Base-by-base conservation (phyloP, 2,888 invertebrate species). In the Protophormia terraenovae region DNA sequence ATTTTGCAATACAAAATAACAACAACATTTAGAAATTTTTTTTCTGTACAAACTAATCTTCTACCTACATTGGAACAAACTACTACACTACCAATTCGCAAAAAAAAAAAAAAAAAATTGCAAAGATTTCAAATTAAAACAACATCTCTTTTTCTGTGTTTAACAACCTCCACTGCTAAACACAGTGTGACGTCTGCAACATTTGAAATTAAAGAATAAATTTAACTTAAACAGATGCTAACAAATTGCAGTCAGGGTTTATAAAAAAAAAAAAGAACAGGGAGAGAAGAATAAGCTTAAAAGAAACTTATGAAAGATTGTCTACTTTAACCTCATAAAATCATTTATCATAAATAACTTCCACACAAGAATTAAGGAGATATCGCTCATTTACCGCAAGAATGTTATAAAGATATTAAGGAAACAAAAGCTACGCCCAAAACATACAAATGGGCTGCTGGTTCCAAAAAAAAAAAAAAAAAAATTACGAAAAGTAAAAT, bases 21-120 rank as follows among this genome's bases (percentile, higher is more conserved):
- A n/a, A 67, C n/a, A 82, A 55, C 69, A 76, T 69, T 82, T 71
- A 60, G 66, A 50, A 24, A 78, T 60, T 72, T 66, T 73, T 27
- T 38, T 38, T n/a, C n/a, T n/a, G n/a, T n/a, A n/a, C 60, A 55
- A 58, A 69, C 69, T 47, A 77, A 76, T 82, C 76, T 73, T 78
- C 78, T 83, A 72, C 73, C 82, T 83, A 47, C 82, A 55, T 41
- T 66, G 16, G 14, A 45, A 71, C 76, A 55, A 71, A 78, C 60
- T 35, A 67, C 55, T 10, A 12, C 22, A 22, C 7, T 22, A 19
- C 7, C n/a, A n/a, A 27, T 4, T 27, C 3, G 27, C 6, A 0
- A 3, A 14, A 55, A 53, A 27, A 55, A 55, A 66, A 38, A 41
- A 53, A 62, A 38, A 38, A 32, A 19, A 0, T 16, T 35, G 2